A percentile compares a stretch with the other conserved stretches of the same genome.
These are phyloP conservation scores for Himalopsyche tibetana DNA, from an alignment of 2,888 invertebrate genomes.

Conservation along the genomic window DNA sequence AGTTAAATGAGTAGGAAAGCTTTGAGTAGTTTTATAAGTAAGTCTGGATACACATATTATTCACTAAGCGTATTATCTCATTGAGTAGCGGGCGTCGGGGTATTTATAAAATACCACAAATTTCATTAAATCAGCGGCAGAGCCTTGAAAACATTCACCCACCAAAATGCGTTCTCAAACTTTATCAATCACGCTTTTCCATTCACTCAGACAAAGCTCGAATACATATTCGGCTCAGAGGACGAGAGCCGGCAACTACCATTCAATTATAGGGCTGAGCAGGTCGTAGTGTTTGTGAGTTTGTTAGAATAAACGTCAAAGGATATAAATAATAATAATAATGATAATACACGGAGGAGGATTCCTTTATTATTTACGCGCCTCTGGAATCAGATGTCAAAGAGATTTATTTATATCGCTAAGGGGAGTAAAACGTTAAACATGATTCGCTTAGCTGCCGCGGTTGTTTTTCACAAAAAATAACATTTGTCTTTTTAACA, in stretches of 20 bases:
- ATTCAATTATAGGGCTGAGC: not conserved
- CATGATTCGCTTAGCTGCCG: not conserved
- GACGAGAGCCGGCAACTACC: not conserved
- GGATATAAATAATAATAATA: conserved; percentile 22
- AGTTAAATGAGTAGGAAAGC: too few species aligned
- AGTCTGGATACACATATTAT: too few species aligned
- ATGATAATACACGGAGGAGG: not conserved
- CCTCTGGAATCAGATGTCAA: not conserved
- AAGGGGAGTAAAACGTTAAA: not conserved
- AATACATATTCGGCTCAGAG: conserved; percentile 21
- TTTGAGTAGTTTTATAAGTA: too few species aligned
- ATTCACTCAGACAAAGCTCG: conserved; percentile 43
- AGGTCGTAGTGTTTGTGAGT: not conserved
- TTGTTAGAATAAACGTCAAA: conserved; percentile 41
- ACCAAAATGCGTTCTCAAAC: not conserved
- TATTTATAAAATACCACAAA: not conserved
- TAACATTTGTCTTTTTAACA: too few species aligned
- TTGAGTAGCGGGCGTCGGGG: too few species aligned
- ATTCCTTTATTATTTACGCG: conserved; percentile 15
- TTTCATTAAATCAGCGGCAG: not conserved
- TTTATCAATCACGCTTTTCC: conserved; percentile 21
- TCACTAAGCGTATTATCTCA: too few species aligned
- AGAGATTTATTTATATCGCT: not conserved
- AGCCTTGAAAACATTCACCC: not conserved
- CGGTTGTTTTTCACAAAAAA: too few species aligned